Evolutionary conservation across 2,113 vertebrate genomes (phyloP), one percentile per base, ranked within the genome.

Genomic region (Myotis davidii): DNA sequence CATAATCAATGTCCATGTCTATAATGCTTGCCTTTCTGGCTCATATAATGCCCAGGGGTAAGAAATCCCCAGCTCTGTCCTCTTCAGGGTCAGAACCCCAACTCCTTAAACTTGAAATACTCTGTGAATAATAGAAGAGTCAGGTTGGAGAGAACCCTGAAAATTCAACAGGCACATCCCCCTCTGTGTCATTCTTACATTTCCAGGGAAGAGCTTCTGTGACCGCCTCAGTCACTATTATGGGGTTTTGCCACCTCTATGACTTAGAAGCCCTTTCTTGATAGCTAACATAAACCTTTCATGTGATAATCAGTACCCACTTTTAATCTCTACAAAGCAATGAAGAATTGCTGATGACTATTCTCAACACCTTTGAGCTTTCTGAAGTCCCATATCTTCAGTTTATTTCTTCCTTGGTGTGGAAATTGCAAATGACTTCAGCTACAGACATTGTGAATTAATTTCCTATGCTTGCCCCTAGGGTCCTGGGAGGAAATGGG

Each of bases 391-490:
- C 76, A 37, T 83, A 87, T 77, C 88, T 96, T 94, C 23, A 17
- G 81, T 95, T 96, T 94, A 90, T 86, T 96, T 95, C 95, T 96
- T 91, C 85, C 54, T 70, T 85, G 52, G 84, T 97, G 88, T 96
- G 92, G 90, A 96, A 97, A 97, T 95, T 97, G 88, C 91, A 94
- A 96, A 94, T 97, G 94, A 95, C 91, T 97, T 91, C 76, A 94
- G 94, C 95, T 94, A 91, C 87, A 96, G 93, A 95, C 83, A 0
- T 94, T 96, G 90, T 97, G 96, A 97, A 97, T 97, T 97, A 97
- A 96, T 97, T 97, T 97, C 94, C 96, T 96, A 96, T 95, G 92
- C 90, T 69, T 97, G 87, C 70, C 94, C 84, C 96, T 95, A 34
- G 94, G 94, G 87, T 85, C 77, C 82, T 92, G 61, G 77, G 73